These are phyloP conservation scores for Camponotus fellah DNA, from an alignment of 2,888 invertebrate species.

Conservation along the genomic window DNA sequence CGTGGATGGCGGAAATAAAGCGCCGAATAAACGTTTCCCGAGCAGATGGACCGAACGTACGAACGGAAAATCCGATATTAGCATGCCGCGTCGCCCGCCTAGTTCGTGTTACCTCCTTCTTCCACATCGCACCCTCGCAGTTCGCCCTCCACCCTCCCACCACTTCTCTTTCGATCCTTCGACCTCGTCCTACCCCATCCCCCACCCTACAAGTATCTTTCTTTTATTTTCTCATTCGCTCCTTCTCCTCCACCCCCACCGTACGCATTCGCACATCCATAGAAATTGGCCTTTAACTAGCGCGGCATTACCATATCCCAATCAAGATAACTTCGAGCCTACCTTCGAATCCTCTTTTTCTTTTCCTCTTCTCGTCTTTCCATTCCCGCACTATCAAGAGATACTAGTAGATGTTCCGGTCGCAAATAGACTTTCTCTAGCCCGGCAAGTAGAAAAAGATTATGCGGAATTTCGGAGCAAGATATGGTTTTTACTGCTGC, in stretches of 20 bases:
- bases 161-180: constrained; percentile 28
- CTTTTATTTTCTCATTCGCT: constrained; percentile 50
- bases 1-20: constrained; percentile 73
- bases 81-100: constrained; percentile 74
- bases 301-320: constrained; percentile 73
- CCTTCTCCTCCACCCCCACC: constrained; percentile 47
- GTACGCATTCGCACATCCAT: constrained; percentile 71
- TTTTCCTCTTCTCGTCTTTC: neutral
- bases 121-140: constrained; percentile 55
- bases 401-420: constrained; percentile 60
- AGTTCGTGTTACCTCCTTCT: constrained; percentile 74
- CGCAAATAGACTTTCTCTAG: constrained; percentile 52
- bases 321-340: constrained; percentile 75
- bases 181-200: constrained; percentile 1
- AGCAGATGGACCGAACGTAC: constrained; percentile 73
- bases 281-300: constrained; percentile 72
- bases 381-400: constrained; percentile 7
- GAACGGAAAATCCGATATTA: constrained; percentile 76
- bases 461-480: constrained; percentile 12
- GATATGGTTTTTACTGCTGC: neutral
- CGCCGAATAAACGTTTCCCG: constrained; percentile 73
- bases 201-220: constrained; percentile 20
- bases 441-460: constrained; percentile 17
- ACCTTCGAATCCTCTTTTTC: constrained; percentile 29
- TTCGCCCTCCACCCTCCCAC: neutral